Conservation (phyloP, 1,140 invertebrate species). For the Listronotus oregonensis region DNA sequence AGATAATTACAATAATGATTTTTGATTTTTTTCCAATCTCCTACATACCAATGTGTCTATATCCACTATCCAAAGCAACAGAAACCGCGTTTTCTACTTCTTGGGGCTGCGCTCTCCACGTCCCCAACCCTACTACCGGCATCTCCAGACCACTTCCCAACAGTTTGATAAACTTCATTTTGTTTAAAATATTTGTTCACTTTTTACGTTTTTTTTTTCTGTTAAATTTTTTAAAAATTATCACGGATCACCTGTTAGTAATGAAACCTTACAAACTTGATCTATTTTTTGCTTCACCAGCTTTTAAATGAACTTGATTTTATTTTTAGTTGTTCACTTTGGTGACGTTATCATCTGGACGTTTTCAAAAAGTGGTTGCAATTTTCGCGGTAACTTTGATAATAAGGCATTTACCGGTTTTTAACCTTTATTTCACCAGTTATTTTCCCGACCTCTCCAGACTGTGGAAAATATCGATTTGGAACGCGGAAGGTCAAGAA, state of each 20-base stretch:
- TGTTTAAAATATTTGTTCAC: not conserved
- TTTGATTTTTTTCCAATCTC: not conserved
- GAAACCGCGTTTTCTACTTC: conserved; percentile 62
- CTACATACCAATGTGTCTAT: conserved; percentile 62
- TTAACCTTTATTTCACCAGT: conserved; percentile 1
- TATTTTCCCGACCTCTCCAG: not conserved
- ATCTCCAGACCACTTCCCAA: conserved; percentile 54
- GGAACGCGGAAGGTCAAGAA: not conserved
- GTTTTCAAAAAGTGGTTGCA: not conserved
- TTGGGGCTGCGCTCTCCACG: conserved; percentile 65
- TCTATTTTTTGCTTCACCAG: too few relatives aligned
- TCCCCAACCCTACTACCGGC: conserved; percentile 66
- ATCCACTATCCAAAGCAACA: conserved; percentile 64
- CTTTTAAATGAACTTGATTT: not conserved
- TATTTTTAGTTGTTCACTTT: conserved; percentile 5
- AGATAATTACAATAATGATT: not conserved
- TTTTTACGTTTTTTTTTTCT: not conserved
- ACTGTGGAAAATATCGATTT: conserved; percentile 5
- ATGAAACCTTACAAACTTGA: too few relatives aligned
- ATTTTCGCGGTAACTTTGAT: conserved; percentile 6
- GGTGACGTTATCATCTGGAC: conserved; percentile 6
- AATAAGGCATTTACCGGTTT: not conserved
- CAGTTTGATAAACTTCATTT: conserved; percentile 42
- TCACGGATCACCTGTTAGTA: not conserved
- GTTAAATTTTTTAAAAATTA: too few relatives aligned